Percentiles rank a stretch among this genome's conserved stretches.
These are phyloP conservation scores for Drosophila navojoa DNA, from an alignment of 1,140 invertebrate genomes.

Conservation along the genomic window DNA sequence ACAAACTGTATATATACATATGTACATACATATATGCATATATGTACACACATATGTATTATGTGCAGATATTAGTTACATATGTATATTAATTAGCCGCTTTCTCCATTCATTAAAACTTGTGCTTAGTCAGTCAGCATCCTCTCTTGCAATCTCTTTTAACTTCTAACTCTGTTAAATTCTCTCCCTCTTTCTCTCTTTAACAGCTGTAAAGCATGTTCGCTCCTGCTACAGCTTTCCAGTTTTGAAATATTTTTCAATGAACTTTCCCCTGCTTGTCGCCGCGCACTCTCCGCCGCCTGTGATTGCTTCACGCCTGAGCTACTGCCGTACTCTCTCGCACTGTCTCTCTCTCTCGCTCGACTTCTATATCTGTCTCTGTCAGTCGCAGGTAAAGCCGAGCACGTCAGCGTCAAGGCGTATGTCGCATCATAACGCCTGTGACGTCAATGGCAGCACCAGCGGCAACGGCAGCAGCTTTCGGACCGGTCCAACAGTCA, in stretches of 20 bases:
- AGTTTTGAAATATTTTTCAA: conserved; percentile 10
- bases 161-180: neutral
- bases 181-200: neutral
- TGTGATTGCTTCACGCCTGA: conserved; percentile 25
- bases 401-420: conserved; percentile 36
- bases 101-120: conserved; percentile 11
- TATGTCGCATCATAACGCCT: conserved; percentile 45
- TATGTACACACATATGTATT: too few species aligned
- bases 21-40: neutral
- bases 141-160: neutral
- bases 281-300: neutral
- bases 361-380: neutral
- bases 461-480: conserved; percentile 31
- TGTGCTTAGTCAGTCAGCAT: neutral
- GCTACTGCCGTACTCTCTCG: conserved; percentile 9
- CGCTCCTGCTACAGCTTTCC: conserved; percentile 3
- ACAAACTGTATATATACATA: neutral
- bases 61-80: too few species aligned
- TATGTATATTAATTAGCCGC: neutral
- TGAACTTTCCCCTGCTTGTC: conserved; percentile 10
- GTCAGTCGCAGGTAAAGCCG: conserved; percentile 13
- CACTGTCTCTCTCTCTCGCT: neutral
- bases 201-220: neutral
- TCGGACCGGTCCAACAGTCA: conserved; percentile 68
- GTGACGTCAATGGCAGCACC: conserved; percentile 66